These are phyloP conservation scores for Terrapene triunguis DNA, from an alignment of 2,113 vertebrate genomes.

Conservation along the genomic window DNA sequence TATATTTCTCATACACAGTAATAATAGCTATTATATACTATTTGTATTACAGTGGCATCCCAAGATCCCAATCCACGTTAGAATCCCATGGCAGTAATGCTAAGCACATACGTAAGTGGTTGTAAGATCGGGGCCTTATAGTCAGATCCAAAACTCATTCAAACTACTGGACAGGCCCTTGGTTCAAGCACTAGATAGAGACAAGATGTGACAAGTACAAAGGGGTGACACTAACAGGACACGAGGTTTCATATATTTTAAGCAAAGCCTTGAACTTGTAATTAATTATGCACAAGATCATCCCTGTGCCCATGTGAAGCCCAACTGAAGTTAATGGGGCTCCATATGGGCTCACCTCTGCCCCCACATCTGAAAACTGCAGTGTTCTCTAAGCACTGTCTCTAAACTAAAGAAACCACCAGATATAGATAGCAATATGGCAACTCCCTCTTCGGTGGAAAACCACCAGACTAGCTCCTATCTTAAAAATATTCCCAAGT, in stretches of 20 bases:
- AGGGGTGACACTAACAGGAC: background rate
- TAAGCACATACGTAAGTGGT: fast-evolving
- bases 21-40: background rate
- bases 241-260: background rate
- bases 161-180: background rate
- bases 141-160: background rate
- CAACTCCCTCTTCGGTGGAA: background rate
- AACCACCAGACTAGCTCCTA: background rate
- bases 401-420: background rate
- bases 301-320: background rate
- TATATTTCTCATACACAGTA: background rate
- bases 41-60: background rate
- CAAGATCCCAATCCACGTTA: background rate
- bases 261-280: background rate
- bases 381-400: background rate
- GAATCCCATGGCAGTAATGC: background rate
- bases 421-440: background rate
- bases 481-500: background rate
- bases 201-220: background rate
- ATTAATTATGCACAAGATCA: background rate
- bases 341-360: background rate
- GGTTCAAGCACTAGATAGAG: background rate
- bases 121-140: background rate
- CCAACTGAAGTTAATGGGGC: background rate
- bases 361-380: background rate